Conservation (phyloP, 2,113 vertebrate species). For the Pyxicephalus adspersus region DNA sequence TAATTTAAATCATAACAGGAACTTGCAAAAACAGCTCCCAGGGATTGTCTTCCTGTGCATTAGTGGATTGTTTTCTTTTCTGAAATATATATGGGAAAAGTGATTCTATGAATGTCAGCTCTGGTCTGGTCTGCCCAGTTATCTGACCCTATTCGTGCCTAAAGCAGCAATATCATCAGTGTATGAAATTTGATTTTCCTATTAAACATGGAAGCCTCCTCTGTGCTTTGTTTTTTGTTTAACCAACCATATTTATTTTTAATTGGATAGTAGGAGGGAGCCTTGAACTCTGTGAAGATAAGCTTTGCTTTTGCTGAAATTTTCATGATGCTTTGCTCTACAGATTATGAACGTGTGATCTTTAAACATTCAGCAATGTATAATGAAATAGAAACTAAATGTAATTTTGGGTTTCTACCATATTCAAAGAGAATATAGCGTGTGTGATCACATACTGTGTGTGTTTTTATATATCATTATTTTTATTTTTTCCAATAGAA, state of each 20-base stretch:
- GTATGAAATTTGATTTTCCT: conserved; percentile 54
- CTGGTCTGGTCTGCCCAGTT: conserved; percentile 33
- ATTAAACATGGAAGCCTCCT: conserved; percentile 48
- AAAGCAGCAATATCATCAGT: conserved; percentile 50
- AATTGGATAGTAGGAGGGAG: conserved; percentile 46
- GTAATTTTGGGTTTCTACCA: not conserved
- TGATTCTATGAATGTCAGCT: conserved; percentile 39
- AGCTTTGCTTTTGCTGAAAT: conserved; percentile 20
- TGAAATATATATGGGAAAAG: conserved; percentile 40
- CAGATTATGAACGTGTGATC: conserved; percentile 25
- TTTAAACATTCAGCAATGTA: not conserved
- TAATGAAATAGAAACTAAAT: not conserved
- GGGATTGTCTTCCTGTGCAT: conserved; percentile 37
- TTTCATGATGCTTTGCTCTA: conserved; percentile 31
- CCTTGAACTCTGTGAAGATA: conserved; percentile 35
- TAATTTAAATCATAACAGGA: conserved; percentile 11
- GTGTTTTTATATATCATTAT: too few species aligned
- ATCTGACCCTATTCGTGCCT: conserved; percentile 52
- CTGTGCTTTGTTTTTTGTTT: conserved; percentile 53
- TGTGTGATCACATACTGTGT: not conserved
- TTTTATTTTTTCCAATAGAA: too few species aligned
- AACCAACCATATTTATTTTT: conserved; percentile 57
- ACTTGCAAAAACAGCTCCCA: conserved; percentile 15
- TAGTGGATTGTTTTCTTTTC: conserved; percentile 30
- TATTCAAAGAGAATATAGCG: not conserved